A percentile compares a stretch with the other conserved stretches of the same genome.
Conservation (phyloP, 2,888 invertebrate species). For the Halictus ligatus region DNA sequence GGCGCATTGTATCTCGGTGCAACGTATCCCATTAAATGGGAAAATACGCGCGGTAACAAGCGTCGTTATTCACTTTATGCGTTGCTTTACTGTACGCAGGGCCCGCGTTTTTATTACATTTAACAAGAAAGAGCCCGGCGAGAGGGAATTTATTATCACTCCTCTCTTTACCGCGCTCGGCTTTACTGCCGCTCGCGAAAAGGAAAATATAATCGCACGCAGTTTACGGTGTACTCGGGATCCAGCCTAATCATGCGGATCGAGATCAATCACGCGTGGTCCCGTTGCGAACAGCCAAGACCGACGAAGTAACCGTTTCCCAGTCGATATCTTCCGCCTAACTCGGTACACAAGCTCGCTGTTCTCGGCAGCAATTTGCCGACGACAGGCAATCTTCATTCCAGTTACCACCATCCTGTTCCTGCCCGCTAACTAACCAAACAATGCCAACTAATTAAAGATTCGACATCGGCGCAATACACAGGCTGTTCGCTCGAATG, state of each 20-base stretch:
- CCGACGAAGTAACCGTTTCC: constrained; percentile 27
- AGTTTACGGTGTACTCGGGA: constrained; percentile 27
- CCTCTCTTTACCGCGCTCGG: constrained; percentile 35
- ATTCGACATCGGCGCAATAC: constrained; percentile 69
- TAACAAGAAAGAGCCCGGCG: constrained; percentile 13
- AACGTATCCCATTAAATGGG: constrained; percentile 31
- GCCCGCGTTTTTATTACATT: constrained; percentile 35
- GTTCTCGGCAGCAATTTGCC: constrained; percentile 60
- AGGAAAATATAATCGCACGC: constrained; percentile 45
- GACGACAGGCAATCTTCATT: constrained; percentile 67
- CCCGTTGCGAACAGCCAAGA: neutral
- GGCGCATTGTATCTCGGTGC: constrained; percentile 1
- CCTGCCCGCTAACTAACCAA: constrained; percentile 67
- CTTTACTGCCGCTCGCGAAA: constrained; percentile 27
- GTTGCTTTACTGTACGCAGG: constrained; percentile 33
- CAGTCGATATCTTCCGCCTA: constrained; percentile 35
- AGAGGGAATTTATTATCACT: constrained; percentile 54
- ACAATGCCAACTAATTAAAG: constrained; percentile 77
- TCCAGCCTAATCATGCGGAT: neutral
- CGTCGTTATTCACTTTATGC: constrained; percentile 52
- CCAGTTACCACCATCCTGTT: constrained; percentile 38
- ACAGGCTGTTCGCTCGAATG: constrained; percentile 25
- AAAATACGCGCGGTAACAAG: constrained; percentile 48
- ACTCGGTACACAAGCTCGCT: constrained; percentile 27
- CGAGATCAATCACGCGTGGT: neutral